Base-by-base conservation (phyloP, 2,113 vertebrate species). In the Apistogramma diplotaenia region DNA sequence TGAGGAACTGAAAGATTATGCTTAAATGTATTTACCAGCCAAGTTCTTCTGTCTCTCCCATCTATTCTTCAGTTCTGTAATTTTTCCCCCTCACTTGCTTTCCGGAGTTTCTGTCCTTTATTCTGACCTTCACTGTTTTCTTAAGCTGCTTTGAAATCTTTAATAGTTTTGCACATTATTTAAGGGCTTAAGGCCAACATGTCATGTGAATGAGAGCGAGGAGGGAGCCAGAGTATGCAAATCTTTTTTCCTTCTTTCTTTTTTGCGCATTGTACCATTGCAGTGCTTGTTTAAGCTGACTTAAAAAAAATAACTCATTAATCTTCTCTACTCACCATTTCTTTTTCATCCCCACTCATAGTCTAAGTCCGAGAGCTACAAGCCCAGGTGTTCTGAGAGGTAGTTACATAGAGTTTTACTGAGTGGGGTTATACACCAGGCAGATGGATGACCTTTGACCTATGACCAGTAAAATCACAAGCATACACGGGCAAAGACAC, bases 381-480 rank as follows among this genome's bases (percentile, higher is more conserved):
- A 59, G 57, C 58, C 79, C 78, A 89, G 83, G 76, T 86, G 82
- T 75, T 65, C 65, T 81, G 78, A n/a, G 3, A 83, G 80, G 83
- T 74, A 76, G 51, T 19, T 19, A 29, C 70, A 76, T 1, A 1
- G 19, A 16, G 74, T 51, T 27, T 61, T 74, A 5, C 19, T 16
- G 9, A 40, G 11, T 40, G 23, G 56, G 31, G 21, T 86, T 72
- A 83, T 62, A 86, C 82, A 72, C 82, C 88, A 79, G 72, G 54
- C 82, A 60, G 10, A 58, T 23, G 82, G 87, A 58, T 23, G 83
- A 85, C 75, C 70, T 71, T 35, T 85, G 67, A 88, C 80, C 74
- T 74, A 12, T 87, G 87, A 85, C 87, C 78, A 78, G 40, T 37
- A 31, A 56, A 73, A 54, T 8, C 46, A 75, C n/a, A 74, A 31